These are phyloP conservation scores for Alviniconcha marisindica DNA, from an alignment of 1,140 invertebrate species.

Conservation along the genomic window DNA sequence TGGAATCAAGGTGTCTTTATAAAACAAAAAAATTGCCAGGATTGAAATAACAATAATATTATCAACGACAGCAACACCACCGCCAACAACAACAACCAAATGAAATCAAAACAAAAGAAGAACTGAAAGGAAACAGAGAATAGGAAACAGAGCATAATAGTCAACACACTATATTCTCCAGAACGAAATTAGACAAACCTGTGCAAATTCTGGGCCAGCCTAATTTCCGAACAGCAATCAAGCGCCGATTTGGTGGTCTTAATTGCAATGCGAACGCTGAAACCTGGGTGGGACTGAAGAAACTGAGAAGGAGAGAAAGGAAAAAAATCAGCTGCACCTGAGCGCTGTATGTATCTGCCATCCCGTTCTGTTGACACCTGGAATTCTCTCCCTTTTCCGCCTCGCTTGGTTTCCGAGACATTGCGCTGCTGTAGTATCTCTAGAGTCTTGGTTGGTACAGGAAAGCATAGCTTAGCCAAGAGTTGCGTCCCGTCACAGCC, in stretches of 20 bases:
- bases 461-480: slow-evolving; percentile 12
- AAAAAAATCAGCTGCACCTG: background rate
- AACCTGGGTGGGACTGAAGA: background rate
- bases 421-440: too few species aligned
- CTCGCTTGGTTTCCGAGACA: too few species aligned
- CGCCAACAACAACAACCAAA: too few species aligned
- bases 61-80: too few species aligned
- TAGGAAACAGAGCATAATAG: too few species aligned
- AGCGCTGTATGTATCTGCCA: slow-evolving; percentile 32
- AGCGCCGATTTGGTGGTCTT: background rate
- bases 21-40: too few species aligned
- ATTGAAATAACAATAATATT: too few species aligned
- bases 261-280: background rate
- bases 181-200: background rate
- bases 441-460: too few species aligned
- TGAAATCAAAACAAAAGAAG: too few species aligned
- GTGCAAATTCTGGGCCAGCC: background rate
- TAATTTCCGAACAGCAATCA: background rate
- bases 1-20: background rate
- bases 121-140: too few species aligned
- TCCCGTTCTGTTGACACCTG: slow-evolving; percentile 18
- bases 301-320: background rate
- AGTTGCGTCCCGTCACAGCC: slow-evolving; percentile 13
- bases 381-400: slow-evolving; percentile 21
- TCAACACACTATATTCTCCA: too few species aligned